Base-by-base conservation (phyloP, 2,113 vertebrate genomes). In the Cephalopholis sonnerati region DNA sequence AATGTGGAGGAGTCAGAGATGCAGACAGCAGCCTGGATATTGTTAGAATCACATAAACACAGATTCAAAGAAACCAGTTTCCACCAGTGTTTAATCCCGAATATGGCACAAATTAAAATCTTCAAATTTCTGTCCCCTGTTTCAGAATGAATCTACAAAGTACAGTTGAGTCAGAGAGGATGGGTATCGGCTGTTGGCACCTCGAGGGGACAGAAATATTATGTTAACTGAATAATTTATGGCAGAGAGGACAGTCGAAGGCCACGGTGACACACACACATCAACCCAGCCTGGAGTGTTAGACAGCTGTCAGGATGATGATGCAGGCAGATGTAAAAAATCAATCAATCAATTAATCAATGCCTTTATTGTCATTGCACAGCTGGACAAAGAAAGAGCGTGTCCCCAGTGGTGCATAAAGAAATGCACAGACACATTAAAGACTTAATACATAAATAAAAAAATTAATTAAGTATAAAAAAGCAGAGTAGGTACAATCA, bases 181-280 rank as follows among this genome's bases (percentile, higher is more conserved):
- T 0, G 18, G 27, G 12, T 41, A 16, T 41, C 7, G 24, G 5
- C 24, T 76, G n/a, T 13, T 36, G 32, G 32, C 2, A 32, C 36
- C 24, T 44, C 53, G 51, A 22, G 50, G 50, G 7, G n/a, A 57
- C 18, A 22, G 3, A 71, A 44, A 44, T 65, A 20, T 36, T 32
- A 39, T 27, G 7, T 55, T 25, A 50, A 29, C 36, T 74, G 51
- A 73, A 74, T 66, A 66, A 44, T 82, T 78, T 63, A 51, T 68
- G 58, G 15, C 16, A 12, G 15, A 66, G 27, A 18, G 39, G 12
- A 36, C 17, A 25, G 27, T 64, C 20, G 15, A 11, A 5, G 22
- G 25, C 13, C 50, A 20, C 20, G 18, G 9, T 59, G 9, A 13
- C 24, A 15, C 10, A 18, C 64, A 36, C 39, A 41, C 65, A 18